phyloP scores from a whole-genome alignment of 2,888 invertebrate species.

The Ceramica pisi region DNA sequence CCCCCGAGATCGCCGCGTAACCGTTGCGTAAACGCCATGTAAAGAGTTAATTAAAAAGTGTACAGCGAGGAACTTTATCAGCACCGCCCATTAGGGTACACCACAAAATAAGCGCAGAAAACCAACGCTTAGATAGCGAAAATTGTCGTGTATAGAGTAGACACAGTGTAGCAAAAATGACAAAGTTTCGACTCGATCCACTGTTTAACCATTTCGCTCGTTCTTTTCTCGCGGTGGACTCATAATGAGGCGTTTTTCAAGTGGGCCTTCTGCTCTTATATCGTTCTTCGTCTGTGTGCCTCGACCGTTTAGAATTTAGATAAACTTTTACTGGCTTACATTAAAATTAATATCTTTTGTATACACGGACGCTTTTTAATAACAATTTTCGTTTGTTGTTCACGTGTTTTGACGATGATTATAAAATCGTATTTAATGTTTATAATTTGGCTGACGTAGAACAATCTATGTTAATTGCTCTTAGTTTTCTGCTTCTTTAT shows the following conservation, averaged over 20 bases:
- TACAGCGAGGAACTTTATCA: conserved; percentile 50
- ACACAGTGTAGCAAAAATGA: not conserved
- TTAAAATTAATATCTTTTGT: conserved; percentile 56
- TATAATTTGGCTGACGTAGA: not conserved
- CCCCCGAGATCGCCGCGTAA: conserved; percentile 19
- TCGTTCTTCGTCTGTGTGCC: conserved; percentile 11
- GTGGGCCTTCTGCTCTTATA: conserved; percentile 17
- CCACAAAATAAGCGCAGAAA: conserved; percentile 35
- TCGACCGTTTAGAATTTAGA: conserved; percentile 44
- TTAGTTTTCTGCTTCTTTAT: not conserved
- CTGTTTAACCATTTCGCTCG: not conserved
- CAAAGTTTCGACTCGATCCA: not conserved
- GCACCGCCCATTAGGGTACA: conserved; percentile 31
- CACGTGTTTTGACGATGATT: conserved; percentile 4
- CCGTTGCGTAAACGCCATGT: conserved; percentile 25
- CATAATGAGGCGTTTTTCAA: not conserved
- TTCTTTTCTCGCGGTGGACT: not conserved
- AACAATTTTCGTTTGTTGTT: conserved; percentile 15
- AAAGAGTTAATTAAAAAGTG: conserved; percentile 60
- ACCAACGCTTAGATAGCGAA: conserved; percentile 1
- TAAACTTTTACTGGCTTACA: conserved; percentile 55
- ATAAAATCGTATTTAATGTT: conserved; percentile 1
- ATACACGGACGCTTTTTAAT: conserved; percentile 32
- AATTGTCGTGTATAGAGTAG: not conserved
- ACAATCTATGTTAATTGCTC: conserved; percentile 11